Conservation (phyloP, 2,797 vertebrate genomes). For the Nyctibius grandis region DNA sequence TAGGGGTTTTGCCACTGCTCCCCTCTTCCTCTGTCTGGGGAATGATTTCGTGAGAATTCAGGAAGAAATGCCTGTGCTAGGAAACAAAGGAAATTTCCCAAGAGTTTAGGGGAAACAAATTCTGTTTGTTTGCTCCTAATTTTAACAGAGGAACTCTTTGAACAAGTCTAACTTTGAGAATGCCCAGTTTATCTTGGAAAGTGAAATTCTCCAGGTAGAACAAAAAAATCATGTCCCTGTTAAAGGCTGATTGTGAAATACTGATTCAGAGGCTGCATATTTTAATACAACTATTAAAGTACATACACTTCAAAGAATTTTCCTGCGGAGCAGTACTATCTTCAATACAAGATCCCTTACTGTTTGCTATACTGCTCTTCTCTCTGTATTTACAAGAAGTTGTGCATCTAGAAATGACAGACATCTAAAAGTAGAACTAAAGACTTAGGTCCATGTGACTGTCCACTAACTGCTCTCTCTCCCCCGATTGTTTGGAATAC, state of each 20-base stretch:
- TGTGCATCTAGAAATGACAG: background rate
- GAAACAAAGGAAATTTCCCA: background rate
- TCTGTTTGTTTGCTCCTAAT: background rate
- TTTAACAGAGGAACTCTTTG: background rate
- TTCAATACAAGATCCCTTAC: background rate
- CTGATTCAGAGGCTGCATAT: background rate
- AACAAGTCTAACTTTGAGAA: background rate
- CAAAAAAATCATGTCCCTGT: background rate
- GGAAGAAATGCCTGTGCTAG: background rate
- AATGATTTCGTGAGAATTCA: background rate
- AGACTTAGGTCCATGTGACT: background rate
- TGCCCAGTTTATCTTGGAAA: background rate
- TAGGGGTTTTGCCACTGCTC: background rate
- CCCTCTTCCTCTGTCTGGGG: background rate
- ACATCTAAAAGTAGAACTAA: background rate
- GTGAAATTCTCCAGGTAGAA: background rate
- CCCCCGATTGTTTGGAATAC: background rate
- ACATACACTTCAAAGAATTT: background rate
- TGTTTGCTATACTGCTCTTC: background rate
- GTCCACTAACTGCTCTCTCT: background rate
- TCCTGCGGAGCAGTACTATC: background rate
- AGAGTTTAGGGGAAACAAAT: background rate
- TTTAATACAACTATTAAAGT: background rate
- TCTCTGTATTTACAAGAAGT: background rate
- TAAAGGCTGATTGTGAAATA: background rate